A percentile compares a stretch with the other conserved stretches of the same genome.
These are phyloP conservation scores for Syrmaticus mikado DNA, from an alignment of 2,113 vertebrate species.

Conservation along the genomic window DNA sequence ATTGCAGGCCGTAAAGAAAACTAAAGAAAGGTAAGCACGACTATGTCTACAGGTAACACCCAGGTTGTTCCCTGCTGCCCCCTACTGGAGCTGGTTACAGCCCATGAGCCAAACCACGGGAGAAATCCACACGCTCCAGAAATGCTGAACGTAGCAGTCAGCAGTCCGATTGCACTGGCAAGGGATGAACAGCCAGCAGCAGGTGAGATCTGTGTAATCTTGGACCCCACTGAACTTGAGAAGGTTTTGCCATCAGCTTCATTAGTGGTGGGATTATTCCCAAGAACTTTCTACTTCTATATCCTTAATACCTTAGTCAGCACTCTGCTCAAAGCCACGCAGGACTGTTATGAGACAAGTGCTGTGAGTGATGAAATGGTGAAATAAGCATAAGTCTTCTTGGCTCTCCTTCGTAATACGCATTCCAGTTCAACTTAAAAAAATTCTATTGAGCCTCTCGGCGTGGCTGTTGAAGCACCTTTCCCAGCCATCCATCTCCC, in stretches of 20 bases:
- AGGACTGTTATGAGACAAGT: not conserved
- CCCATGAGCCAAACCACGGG: not conserved
- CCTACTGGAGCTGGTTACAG: not conserved
- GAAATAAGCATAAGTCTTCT: conserved; percentile 41
- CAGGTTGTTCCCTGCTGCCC: not conserved
- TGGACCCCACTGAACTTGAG: not conserved
- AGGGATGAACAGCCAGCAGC: not conserved
- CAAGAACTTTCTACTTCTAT: not conserved
- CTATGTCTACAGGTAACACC: rapidly evolving
- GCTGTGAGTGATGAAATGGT: not conserved
- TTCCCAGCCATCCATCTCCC: not conserved
- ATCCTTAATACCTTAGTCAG: not conserved
- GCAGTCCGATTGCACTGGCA: not conserved
- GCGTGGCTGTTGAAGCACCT: conserved; percentile 4
- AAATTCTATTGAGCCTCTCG: not conserved
- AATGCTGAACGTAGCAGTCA: not conserved
- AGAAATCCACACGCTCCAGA: not conserved
- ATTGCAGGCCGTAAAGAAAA: not conserved
- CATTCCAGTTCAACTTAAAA: conserved; percentile 45
- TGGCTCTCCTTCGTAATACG: not conserved
- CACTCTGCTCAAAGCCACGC: not conserved
- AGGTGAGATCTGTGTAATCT: not conserved
- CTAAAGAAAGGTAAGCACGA: not conserved
- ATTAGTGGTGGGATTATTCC: not conserved
- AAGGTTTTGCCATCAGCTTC: not conserved